A percentile compares a stretch with the other conserved stretches of the same genome.
These are phyloP conservation scores for Sinodicranocentrus sp. DNA, from an alignment of 2,888 invertebrate species.

Conservation along the genomic window DNA sequence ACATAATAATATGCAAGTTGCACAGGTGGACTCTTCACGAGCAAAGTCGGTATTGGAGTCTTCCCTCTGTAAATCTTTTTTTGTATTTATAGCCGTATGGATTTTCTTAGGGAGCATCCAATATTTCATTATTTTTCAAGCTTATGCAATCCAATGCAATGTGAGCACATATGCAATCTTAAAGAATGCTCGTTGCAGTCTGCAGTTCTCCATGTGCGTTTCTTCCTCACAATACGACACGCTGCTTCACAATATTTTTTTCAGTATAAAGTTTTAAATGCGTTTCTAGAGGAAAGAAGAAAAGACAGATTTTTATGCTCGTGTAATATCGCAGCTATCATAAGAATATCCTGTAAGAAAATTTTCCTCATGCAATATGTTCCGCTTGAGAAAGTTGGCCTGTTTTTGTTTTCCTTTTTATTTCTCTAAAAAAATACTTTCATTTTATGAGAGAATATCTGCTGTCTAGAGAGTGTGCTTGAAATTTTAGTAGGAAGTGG, in stretches of 20 bases:
- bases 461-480: no score
- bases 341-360: background rate
- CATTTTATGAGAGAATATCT: background rate
- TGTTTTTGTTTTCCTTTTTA: constrained; percentile 11
- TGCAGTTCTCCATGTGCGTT: no score
- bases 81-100: constrained; percentile 14
- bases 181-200: no score
- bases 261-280: no score
- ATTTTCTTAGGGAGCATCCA: background rate
- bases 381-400: constrained; percentile 2
- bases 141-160: background rate
- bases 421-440: constrained; percentile 1
- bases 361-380: constrained; percentile 17
- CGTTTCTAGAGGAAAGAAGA: no score
- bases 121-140: constrained; percentile 9
- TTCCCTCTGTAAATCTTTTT: constrained; percentile 1
- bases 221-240: no score
- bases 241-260: no score
- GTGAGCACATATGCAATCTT: no score
- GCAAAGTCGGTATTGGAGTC: background rate
- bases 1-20: background rate
- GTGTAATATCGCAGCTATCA: no score
- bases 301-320: no score
- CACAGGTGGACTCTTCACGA: constrained; percentile 17
- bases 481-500: no score